Evolutionary conservation across 2,797 vertebrate species (phyloP), one percentile per base, ranked within the genome.

Genomic region (Spinibarbus caldwelli): DNA sequence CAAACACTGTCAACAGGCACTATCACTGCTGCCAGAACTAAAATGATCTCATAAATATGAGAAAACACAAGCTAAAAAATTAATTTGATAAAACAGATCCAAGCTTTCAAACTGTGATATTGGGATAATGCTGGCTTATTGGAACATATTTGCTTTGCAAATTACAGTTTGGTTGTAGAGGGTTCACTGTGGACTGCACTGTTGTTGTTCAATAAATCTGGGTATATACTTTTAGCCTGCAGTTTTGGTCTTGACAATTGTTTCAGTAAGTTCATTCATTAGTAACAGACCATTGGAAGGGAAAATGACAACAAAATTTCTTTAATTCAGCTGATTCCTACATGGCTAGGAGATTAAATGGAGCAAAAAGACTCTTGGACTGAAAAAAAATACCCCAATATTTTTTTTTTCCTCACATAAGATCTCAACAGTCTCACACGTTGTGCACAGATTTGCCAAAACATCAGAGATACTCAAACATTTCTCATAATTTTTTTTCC

Each of bases 11-110:
- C 76, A n/a, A n/a, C n/a, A n/a, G n/a, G n/a, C n/a, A n/a, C n/a
- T n/a, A n/a, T n/a, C n/a, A 82, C 52, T 75, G 57, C 29, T 49
- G 52, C 66, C 38, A 54, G 45, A 59, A 12, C 67, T 29, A 6
- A 29, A 83, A 76, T n/a, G 34, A 80, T 71, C 47, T 86, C 45
- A 70, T 66, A 72, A 86, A 85, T 79, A 75, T 66, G 6, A 62
- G 38, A 6, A 82, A 82, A 57, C 2, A 73, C 19, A 31, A 82
- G 70, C 52, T 45, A 71, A 82, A 38, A 57, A 45, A 73, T 2
- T 0, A 0, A 31, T 78, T 12, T 21, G 38, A 45, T 21, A 31
- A 64, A 64, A 31, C 41, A 23, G 41, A 64, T 78, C 38, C 10
- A 45, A 64, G 34, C 57, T 43, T 43, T 49, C 26, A 31, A 49